Evolutionary conservation across 2,888 invertebrate species (phyloP), one percentile per base, ranked within the genome.

Genomic region (Rhagium mordax): DNA sequence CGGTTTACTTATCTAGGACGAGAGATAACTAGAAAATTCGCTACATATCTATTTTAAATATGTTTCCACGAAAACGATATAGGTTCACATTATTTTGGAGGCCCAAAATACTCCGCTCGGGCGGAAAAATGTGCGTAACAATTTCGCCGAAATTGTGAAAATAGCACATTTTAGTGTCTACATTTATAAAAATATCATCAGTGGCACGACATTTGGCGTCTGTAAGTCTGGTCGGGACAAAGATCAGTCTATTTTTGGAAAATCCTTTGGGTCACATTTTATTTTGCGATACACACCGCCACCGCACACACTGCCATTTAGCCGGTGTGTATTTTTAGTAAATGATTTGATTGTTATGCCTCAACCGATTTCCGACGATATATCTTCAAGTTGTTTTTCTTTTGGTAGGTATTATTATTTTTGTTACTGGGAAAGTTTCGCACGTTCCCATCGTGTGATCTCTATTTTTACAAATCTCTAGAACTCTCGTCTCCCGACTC

Each of bases 171-270:
- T 64, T 41, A 13, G 13, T 41, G 3, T 13, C 6, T 24, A 41
- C 4, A n/a, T 41, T 24, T 41, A 41, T 41, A 41, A 41, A 41
- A 41, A 41, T 41, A 13, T 41, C n/a, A 41, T 41, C n/a, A 41
- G 33, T 47, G 57, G 10, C 59, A 27, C 15, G 16, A n/a, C 16
- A 67, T 48, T 65, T 48, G 53, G 60, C 61, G 53, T 29, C 71
- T 18, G 29, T 8, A 47, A 41, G 62, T 68, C 62, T 55, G 10
- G 8, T n/a, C 29, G 53, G 72, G 68, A 57, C 72, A 69, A 72
- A 72, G 72, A 62, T 33, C 69, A 24, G 20, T 65, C 69, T 72
- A 72, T 72, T 72, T 64, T 59, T 3, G 33, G 57, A n/a, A 20
- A 18, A 57, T 27, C 47, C n/a, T 66, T 65, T 59, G 51, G 53